These are phyloP conservation scores for Sigmodon hispidus DNA, from an alignment of 2,113 vertebrate genomes.

Conservation along the genomic window DNA sequence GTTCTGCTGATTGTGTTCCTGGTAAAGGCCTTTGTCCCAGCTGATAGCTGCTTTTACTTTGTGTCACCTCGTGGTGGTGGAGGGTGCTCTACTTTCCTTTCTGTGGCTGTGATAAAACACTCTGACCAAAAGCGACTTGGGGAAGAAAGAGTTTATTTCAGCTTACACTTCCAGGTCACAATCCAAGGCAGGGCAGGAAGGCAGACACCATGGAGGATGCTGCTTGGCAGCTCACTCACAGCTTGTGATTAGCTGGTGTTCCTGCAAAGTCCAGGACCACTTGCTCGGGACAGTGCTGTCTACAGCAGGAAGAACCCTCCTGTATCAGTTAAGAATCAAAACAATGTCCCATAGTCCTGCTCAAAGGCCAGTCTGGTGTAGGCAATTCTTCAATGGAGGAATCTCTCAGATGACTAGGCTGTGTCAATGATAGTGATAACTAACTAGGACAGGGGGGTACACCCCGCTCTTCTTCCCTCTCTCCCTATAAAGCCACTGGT, in stretches of 20 bases:
- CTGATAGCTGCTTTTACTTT: neutral
- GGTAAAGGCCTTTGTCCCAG: too few species aligned
- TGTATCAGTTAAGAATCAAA: neutral
- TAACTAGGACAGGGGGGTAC: neutral
- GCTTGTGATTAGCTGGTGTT: neutral
- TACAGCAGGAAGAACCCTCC: neutral
- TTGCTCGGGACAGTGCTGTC: neutral
- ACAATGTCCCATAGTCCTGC: neutral
- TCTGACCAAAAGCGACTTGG: neutral
- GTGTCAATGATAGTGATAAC: neutral
- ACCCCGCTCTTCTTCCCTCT: too few species aligned
- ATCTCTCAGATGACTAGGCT: neutral
- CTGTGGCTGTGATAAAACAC: neutral
- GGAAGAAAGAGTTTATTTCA: neutral
- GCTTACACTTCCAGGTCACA: neutral
- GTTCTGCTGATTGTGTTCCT: neutral
- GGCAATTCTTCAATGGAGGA: neutral
- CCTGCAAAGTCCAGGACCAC: neutral
- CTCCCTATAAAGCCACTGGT: neutral
- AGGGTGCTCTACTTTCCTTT: neutral
- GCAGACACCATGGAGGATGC: neutral
- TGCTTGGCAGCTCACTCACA: neutral
- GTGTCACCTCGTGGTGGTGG: rapidly evolving
- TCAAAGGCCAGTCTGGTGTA: neutral
- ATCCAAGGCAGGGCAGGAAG: neutral